Evolutionary conservation across 2,888 invertebrate species (phyloP).

Genomic region (Mythimna pallens): DNA sequence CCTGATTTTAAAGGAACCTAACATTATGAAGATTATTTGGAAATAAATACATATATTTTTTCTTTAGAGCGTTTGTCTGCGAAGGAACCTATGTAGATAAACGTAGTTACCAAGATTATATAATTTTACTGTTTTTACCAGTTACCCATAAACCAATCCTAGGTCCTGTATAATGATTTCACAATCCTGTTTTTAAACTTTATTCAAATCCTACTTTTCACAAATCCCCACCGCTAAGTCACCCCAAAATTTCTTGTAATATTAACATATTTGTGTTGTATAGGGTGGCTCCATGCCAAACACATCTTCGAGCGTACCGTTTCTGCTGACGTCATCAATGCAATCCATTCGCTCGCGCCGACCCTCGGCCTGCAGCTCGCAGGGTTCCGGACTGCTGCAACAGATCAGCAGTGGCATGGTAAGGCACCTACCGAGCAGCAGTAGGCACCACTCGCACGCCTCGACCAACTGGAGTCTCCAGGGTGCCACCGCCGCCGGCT

Average conservation of each 20-base stretch:
- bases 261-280: conserved; percentile 58
- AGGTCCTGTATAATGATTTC: not conserved
- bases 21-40: too few species aligned
- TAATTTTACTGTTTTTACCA: conserved; percentile 6
- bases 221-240: conserved; percentile 28
- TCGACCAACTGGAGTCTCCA: conserved; percentile 88
- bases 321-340: conserved; percentile 93
- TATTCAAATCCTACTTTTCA: conserved; percentile 5
- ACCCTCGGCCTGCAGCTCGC: conserved; percentile 92
- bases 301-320: conserved; percentile 96
- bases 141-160: not conserved
- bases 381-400: conserved; percentile 95
- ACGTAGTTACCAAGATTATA: not conserved
- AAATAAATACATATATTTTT: too few species aligned
- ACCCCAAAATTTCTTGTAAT: conserved; percentile 23
- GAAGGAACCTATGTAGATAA: conserved; percentile 4
- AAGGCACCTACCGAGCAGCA: conserved; percentile 94
- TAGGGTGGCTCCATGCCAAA: conserved; percentile 97
- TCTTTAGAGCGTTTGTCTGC: not conserved
- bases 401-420: conserved; percentile 98
- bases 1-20: too few species aligned
- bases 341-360: conserved; percentile 93
- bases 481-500: conserved; percentile 88
- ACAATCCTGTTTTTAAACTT: conserved; percentile 1
- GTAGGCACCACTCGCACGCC: conserved; percentile 83